Base-by-base conservation (phyloP, 2,888 invertebrate genomes). In the Apamea anceps region DNA sequence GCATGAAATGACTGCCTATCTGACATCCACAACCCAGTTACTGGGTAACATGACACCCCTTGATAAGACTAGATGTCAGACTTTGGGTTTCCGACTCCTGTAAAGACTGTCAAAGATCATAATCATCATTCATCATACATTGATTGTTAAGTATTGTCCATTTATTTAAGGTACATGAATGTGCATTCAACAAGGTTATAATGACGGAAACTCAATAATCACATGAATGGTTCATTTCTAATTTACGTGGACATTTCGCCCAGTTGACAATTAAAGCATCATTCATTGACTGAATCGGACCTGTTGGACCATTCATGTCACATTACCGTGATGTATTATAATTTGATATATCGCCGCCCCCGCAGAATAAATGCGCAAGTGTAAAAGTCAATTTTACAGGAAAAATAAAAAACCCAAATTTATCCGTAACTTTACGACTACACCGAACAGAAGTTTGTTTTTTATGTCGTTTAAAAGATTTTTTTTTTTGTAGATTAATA, bases 221-320 rank as follows among this genome's bases (percentile, higher is more conserved):
- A 51, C 77, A 77, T 89, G 88, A 90, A 90, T 89, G 75, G 73
- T 82, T 87, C 84, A 82, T 85, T 90, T 85, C 85, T 86, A 89
- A 87, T 90, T 91, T 85, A 77, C 76, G 65, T 60, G 75, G 79
- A 78, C 65, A 80, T 83, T 85, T 85, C 75, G 66, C 13, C n/a
- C 62, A 45, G 77, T 72, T 73, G 65, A 77, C 68, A 87, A 87
- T 87, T 82, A 85, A 78, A 78, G 60, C 85, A 57, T 75, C 86
- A 85, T 86, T 86, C 77, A 85, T n/a, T 70, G 70, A 65, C 68
- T 66, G 83, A 54, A 75, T 72, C 45, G 48, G 25, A 65, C 60
- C 45, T 74, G 83, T 65, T 78, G 45, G 60, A 54, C 75, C 74
- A 72, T 67, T 63, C 45, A 63, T 45, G 72, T 15, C 25, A 71